Evolutionary conservation across 2,797 vertebrate genomes (phyloP), one percentile per base, ranked within the genome.

Genomic region (Cyclopterus lumpus): DNA sequence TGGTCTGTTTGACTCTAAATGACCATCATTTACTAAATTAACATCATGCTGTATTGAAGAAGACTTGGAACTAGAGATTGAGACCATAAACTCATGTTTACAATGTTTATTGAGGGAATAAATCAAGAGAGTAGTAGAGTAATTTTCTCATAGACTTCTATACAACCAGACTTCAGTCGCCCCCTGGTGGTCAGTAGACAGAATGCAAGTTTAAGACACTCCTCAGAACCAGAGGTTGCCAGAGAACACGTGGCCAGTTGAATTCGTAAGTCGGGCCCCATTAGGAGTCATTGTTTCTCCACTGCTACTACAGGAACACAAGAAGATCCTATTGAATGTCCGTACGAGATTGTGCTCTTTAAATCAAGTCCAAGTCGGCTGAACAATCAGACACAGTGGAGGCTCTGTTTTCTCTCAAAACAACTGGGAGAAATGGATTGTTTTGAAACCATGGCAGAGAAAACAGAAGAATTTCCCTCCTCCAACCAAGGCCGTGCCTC

Each of bases 381-480:
- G 75, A 65, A 34, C 54, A 38, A 38, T 60, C 53, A 15, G 68
- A 63, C 62, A 93, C 89, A 93, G 82, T 18, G 69, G 57, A 34
- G 16, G 75, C 84, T 88, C 93, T 93, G 90, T 94, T 20, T 6
- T 6, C 42, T 18, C 42, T 34, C 53, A 75, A 62, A 84, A 57
- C 38, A 40, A 71, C 54, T n/a, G 59, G 32, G 70, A 83, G 77
- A 80, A 40, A 67, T 46, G 55, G 64, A 78, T 86, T 93, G 93
- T 94, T 95, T 75, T 93, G 92, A 93, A 93, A 93, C 91, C 91
- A 91, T 91, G 91, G 89, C 76, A 90, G 79, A 83, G 78, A 73
- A 90, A 93, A 90, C 85, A 88, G 42, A 82, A 81, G 80, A 81
- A 80, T 77, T 82, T 84, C 80, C 77, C 89, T 85, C 15, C 91